Base-by-base conservation (phyloP, 2,888 invertebrate species). In the Athalia cordata region DNA sequence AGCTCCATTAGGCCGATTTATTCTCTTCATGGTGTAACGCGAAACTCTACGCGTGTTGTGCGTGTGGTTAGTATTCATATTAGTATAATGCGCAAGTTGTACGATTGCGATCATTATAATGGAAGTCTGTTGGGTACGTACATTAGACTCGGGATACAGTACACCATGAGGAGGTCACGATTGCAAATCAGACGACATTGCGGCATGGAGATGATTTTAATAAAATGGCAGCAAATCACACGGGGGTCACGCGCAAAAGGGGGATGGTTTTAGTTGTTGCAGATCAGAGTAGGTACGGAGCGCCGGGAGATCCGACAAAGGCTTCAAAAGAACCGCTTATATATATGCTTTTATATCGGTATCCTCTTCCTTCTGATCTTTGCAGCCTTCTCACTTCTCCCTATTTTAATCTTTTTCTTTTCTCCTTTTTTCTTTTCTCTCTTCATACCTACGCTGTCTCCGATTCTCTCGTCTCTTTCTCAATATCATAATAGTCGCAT, bases 301-400 rank as follows among this genome's bases (percentile, higher is more conserved):
- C 85, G 89, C 89, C 89, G 89, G 88, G 87, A 88, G 89, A 88
- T 84, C 87, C 87, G 87, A 87, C 87, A 87, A 87, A 87, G 87
- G 87, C 86, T 83, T 86, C 87, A 87, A 87, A 87, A 87, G 87
- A 87, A 84, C 87, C 87, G 87, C 87, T 82, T 29, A 29, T 29
- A 29, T 29, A 29, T 29, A 29, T 29, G 29, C 29, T 29, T 29
- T 29, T 81, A 79, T 79, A 82, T 82, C 84, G 82, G 80, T 83
- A 64, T 78, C 78, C 55, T 72, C 75, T 61, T 75, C 55, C 75
- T 62, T 64, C 50, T 47, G 75, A 9, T 75, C 75, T 75, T 61
- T 59, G 72, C 72, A 72, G 68, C 81, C 80, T 77, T 82, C 79
- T 80, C 82, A 79, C 81, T 81, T 80, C 79, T 45, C 55, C 29